These are phyloP conservation scores for Passer domesticus DNA, from an alignment of 2,113 vertebrate genomes.

Conservation along the genomic window DNA sequence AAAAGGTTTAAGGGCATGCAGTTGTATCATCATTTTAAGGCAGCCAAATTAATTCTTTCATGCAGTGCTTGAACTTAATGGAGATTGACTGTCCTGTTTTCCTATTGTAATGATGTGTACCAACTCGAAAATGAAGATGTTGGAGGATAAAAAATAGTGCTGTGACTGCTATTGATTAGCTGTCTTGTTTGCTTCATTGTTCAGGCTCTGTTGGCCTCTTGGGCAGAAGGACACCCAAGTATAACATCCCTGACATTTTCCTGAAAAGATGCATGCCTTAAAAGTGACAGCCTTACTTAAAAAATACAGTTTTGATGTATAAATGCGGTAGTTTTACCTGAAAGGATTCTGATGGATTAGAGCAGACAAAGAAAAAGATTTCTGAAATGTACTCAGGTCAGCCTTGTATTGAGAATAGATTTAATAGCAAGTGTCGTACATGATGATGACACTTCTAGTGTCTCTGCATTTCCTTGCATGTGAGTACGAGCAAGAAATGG, in stretches of 20 bases:
- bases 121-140: constrained; percentile 72
- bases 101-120: constrained; percentile 72
- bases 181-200: constrained; percentile 69
- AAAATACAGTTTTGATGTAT: constrained; percentile 64
- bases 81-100: constrained; percentile 66
- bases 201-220: constrained; percentile 65
- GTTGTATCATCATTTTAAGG: constrained; percentile 60
- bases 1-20: constrained; percentile 51
- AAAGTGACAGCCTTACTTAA: constrained; percentile 70
- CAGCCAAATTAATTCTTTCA: constrained; percentile 68
- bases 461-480: not conserved
- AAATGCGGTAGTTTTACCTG: constrained; percentile 53
- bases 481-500: not conserved
- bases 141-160: constrained; percentile 64
- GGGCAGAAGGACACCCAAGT: constrained; percentile 70
- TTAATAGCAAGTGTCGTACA: constrained; percentile 52
- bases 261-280: constrained; percentile 62
- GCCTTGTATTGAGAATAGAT: constrained; percentile 30
- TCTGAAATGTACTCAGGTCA: constrained; percentile 43
- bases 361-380: constrained; percentile 40
- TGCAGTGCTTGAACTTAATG: constrained; percentile 55
- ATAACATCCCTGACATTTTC: constrained; percentile 74
- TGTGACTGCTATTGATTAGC: constrained; percentile 74
- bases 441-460: constrained; percentile 1
- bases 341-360: constrained; percentile 64